These are phyloP conservation scores for Todiramphus saurophagus DNA, from an alignment of 2,113 vertebrate genomes.

Conservation along the genomic window DNA sequence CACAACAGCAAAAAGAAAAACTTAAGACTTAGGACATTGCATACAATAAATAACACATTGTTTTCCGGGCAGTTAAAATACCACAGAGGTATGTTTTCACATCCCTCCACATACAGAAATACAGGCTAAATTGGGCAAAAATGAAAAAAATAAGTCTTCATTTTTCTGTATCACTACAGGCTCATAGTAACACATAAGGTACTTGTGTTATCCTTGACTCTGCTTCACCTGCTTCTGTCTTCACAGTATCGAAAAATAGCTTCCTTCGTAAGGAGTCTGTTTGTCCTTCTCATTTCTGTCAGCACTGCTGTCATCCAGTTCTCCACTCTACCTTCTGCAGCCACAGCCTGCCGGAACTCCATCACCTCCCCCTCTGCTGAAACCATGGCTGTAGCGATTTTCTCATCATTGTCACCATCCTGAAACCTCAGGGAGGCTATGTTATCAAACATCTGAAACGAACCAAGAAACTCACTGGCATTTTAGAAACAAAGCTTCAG, in stretches of 20 bases:
- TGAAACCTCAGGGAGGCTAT: constrained; percentile 86
- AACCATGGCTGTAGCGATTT: constrained; percentile 86
- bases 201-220: neutral
- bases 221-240: constrained; percentile 83
- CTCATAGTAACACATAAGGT: neutral
- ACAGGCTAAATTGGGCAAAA: neutral
- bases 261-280: constrained; percentile 93
- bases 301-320: constrained; percentile 93
- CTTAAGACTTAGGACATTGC: neutral
- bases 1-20: neutral
- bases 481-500: neutral
- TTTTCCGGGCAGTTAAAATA: neutral
- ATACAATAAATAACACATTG: fast-evolving
- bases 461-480: neutral
- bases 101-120: neutral
- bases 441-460: constrained; percentile 93
- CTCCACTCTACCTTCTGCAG: constrained; percentile 88
- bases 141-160: neutral
- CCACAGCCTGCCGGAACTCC: constrained; percentile 80
- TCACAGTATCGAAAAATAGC: constrained; percentile 91
- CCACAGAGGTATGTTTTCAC: neutral
- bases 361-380: constrained; percentile 93
- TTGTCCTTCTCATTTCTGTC: constrained; percentile 88
- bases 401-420: constrained; percentile 72
- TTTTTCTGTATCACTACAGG: neutral